Evolutionary conservation across 2,797 vertebrate genomes (phyloP).

Genomic region (Gorsachius magnificus): DNA sequence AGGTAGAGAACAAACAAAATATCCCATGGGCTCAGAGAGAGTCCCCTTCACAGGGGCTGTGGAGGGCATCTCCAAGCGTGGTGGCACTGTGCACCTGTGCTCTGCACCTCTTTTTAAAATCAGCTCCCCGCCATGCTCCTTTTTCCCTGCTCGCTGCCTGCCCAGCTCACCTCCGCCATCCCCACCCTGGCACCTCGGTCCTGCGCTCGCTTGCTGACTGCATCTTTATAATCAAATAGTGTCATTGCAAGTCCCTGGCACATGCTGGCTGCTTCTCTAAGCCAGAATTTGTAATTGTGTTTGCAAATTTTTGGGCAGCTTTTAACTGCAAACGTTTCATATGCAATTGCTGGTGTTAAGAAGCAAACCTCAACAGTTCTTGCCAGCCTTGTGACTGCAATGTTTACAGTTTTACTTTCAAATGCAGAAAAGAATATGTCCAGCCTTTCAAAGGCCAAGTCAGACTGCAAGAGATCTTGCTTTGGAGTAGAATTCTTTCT

Average conservation of each 20-base stretch:
- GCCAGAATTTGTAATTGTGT: neutral
- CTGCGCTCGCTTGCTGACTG: neutral
- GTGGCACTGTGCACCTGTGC: neutral
- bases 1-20: neutral
- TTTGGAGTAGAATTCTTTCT: neutral
- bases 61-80: neutral
- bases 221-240: neutral
- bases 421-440: neutral
- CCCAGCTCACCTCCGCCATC: neutral
- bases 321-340: neutral
- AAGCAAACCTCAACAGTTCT: neutral
- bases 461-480: neutral
- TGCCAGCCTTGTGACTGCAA: neutral
- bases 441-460: neutral
- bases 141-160: neutral
- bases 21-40: neutral
- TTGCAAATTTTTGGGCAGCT: neutral
- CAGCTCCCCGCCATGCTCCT: rapidly evolving
- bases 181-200: rapidly evolving
- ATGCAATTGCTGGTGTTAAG: neutral
- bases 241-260: neutral
- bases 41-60: neutral
- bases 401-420: neutral
- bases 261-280: neutral
- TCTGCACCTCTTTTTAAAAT: neutral